Evolutionary conservation across 2,888 invertebrate genomes (phyloP).

Genomic region (Norana najaformis): DNA sequence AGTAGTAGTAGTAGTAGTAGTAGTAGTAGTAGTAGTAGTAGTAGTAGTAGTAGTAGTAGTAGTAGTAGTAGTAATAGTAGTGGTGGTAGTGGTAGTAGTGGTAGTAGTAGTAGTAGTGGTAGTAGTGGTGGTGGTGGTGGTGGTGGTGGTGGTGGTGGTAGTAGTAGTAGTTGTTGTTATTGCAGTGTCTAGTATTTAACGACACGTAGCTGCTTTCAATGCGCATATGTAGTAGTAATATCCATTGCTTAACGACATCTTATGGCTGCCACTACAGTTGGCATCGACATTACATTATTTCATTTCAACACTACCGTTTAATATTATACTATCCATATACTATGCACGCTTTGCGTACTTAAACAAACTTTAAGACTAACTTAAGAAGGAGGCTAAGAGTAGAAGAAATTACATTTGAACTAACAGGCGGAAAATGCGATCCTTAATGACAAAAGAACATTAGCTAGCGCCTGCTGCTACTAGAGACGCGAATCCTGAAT

Average conservation of each 20-base stretch:
- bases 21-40: not conserved
- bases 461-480: too few relatives aligned
- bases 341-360: too few relatives aligned
- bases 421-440: too few relatives aligned
- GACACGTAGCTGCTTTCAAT: too few relatives aligned
- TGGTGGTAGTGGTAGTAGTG: not conserved
- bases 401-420: too few relatives aligned
- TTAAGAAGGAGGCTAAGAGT: too few relatives aligned
- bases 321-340: too few relatives aligned
- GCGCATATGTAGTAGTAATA: not conserved
- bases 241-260: not conserved
- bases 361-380: too few relatives aligned
- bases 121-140: not conserved
- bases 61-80: slow-evolving; percentile 9
- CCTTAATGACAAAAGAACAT: too few relatives aligned
- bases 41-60: slow-evolving; percentile 17
- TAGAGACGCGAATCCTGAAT: too few relatives aligned
- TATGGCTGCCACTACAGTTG: not conserved
- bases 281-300: not conserved
- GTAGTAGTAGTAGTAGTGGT: not conserved
- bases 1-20: not conserved
- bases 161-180: not conserved
- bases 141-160: not conserved
- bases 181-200: not conserved
- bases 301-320: too few relatives aligned